Evolutionary conservation across 2,797 vertebrate genomes (phyloP).

Genomic region (Protonibea diacanthus): DNA sequence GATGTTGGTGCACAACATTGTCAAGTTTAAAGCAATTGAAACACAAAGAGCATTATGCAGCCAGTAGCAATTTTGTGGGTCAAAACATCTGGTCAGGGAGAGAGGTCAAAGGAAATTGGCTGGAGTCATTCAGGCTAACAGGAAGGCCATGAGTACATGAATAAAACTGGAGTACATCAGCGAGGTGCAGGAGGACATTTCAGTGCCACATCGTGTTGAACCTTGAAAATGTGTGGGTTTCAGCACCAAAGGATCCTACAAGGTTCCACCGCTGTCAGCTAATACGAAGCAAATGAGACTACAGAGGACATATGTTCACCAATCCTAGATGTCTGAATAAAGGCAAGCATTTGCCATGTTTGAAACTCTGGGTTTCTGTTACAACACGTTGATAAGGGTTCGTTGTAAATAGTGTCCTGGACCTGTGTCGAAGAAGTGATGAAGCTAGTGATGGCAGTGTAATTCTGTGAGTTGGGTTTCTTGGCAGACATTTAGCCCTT

Average conservation of each 20-base stretch:
- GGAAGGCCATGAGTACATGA: constrained; percentile 47
- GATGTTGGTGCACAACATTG: constrained; percentile 6
- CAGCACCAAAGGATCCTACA: constrained; percentile 9
- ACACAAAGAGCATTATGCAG: constrained; percentile 16
- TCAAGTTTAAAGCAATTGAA: constrained; percentile 17
- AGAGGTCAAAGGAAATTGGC: constrained; percentile 50
- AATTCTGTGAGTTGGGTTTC: constrained; percentile 48
- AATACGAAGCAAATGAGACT: constrained; percentile 37
- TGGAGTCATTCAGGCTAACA: constrained; percentile 32
- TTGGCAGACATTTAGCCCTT: constrained; percentile 42
- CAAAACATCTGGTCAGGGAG: constrained; percentile 34
- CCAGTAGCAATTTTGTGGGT: constrained; percentile 29
- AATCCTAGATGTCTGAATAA: constrained; percentile 12
- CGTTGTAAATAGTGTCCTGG: constrained; percentile 23
- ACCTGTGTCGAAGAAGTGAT: constrained; percentile 25
- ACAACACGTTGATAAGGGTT: constrained; percentile 19
- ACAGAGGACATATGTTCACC: constrained; percentile 23
- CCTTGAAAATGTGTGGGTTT: constrained; percentile 53
- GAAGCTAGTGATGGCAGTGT: constrained; percentile 18
- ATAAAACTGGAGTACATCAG: constrained; percentile 41
- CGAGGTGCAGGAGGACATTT: constrained; percentile 22
- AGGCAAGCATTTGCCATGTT: constrained; percentile 12
- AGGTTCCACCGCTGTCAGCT: constrained; percentile 26
- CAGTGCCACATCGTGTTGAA: constrained; percentile 54
- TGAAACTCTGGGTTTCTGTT: constrained; percentile 29